Conservation (phyloP, 2,797 vertebrate genomes). For the Muraenolepis orangiensis region DNA sequence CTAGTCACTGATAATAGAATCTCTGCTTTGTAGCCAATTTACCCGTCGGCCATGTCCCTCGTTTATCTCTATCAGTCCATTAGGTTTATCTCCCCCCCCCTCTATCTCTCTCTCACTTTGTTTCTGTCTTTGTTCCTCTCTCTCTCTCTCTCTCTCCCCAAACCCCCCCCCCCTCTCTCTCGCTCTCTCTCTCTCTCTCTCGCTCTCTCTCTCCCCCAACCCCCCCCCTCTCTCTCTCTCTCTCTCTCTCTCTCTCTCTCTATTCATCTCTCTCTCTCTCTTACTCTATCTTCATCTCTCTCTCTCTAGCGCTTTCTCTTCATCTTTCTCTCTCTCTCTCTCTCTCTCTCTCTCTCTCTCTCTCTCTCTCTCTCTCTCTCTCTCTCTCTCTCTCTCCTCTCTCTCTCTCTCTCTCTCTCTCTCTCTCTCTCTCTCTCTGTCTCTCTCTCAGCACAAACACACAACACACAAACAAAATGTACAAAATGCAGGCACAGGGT, state of each 20-base stretch:
- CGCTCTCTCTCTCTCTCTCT: not conserved
- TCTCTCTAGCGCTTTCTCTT: not conserved
- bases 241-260: not conserved
- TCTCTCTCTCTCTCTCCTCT: not conserved
- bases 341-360: not conserved
- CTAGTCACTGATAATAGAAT: too few species aligned
- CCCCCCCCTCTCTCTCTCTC: conserved; percentile 9
- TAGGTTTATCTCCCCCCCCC: not conserved
- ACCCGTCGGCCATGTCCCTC: too few species aligned
- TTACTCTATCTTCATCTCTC: conserved; percentile 16
- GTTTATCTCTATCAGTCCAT: not conserved
- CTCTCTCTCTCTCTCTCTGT: conserved; percentile 14
- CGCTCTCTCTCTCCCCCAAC: conserved; percentile 33
- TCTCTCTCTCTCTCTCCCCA: too few species aligned
- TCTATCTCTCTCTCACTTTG: conserved; percentile 2
- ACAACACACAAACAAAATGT: conserved; percentile 2
- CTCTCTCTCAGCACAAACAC: conserved; percentile 13
- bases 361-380: not conserved
- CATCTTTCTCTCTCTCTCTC: not conserved
- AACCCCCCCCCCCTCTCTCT: conserved; percentile 7
- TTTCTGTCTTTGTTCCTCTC: conserved; percentile 20
- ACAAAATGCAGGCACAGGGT: conserved; percentile 25
- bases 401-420: conserved; percentile 7
- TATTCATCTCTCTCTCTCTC: conserved; percentile 22
- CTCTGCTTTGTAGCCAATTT: too few species aligned